Evolutionary conservation across 2,888 invertebrate species (phyloP).

Genomic region (Drosophila mayaguana): DNA sequence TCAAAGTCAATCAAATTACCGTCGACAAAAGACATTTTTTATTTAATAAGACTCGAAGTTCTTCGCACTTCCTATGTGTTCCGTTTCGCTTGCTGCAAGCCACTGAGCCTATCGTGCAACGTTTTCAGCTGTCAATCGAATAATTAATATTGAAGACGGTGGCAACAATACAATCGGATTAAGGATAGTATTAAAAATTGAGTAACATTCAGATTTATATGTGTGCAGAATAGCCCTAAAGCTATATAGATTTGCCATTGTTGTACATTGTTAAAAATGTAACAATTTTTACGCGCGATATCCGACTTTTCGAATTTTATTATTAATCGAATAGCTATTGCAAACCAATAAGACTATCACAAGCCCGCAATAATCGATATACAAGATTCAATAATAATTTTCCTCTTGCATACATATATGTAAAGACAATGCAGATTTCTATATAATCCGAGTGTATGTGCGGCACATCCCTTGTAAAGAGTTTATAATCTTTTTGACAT

Average conservation of each 20-base stretch:
- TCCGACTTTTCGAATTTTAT: no score
- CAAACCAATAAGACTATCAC: not conserved
- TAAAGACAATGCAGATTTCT: not conserved
- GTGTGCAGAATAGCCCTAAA: no score
- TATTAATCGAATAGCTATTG: not conserved
- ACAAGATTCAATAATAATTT: not conserved
- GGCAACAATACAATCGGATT: not conserved
- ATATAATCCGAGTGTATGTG: not conserved
- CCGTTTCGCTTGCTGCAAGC: not conserved
- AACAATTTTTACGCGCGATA: no score
- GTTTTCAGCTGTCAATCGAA: not conserved
- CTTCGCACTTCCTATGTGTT: not conserved
- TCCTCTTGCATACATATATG: not conserved
- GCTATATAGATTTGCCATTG: no score
- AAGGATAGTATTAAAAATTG: no score
- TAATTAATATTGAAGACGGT: not conserved
- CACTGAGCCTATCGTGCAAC: not conserved
- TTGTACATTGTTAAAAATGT: no score
- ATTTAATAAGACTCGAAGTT: not conserved
- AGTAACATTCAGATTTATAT: no score
- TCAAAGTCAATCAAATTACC: constrained; percentile 15
- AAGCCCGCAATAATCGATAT: not conserved
- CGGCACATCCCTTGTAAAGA: not conserved
- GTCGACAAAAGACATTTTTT: not conserved
- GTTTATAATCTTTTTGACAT: not conserved